Base-by-base conservation (phyloP, 2,797 vertebrate species). In the Cuniculus paca region DNA sequence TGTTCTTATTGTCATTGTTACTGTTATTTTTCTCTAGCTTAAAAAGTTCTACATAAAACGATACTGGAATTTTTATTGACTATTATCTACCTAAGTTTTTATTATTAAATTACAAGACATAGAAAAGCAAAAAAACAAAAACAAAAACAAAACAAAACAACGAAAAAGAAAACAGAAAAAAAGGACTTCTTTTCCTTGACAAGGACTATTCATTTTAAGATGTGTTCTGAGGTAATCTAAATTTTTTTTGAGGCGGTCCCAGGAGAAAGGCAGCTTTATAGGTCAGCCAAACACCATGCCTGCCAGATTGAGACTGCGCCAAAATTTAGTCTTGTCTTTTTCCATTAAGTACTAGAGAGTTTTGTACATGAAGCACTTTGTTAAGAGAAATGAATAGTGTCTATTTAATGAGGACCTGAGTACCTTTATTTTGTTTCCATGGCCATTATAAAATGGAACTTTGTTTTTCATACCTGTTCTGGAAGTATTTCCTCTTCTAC, bases 161-260 rank as follows among this genome's bases (percentile, higher is more conserved):
- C n/a, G n/a, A n/a, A n/a, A n/a, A 60, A 60, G 16, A n/a, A 65
- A n/a, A n/a, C 2, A 68, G 36, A 42, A 24, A 14, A 5, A 74
- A 39, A 45, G 42, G 36, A 5, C 5, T 48, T 74, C 58, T 81
- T 88, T 1, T 50, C 17, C 39, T 68, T 80, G 52, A 80, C 36
- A n/a, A 45, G 31, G 17, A 82, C 31, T 63, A 22, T 82, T 92
- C 77, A 72, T 89, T 95, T 91, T 70, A 84, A 86, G 91, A 80
- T 52, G 10, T 78, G 24, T 61, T 90, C 31, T 42, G 58, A 68
- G 65, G 20, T 19, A 52, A 48, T 42, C 22, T 65, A n/a, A 13
- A 26, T 81, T 85, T 88, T 79, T 84, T 87, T 52, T 63, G 65
- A 42, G 50, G 54, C 28, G 28, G 88, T 58, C 20, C 42, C 60